Evolutionary conservation across 2,888 invertebrate genomes (phyloP), one percentile per base, ranked within the genome.

Genomic region (Hirtodrosophila cameraria): DNA sequence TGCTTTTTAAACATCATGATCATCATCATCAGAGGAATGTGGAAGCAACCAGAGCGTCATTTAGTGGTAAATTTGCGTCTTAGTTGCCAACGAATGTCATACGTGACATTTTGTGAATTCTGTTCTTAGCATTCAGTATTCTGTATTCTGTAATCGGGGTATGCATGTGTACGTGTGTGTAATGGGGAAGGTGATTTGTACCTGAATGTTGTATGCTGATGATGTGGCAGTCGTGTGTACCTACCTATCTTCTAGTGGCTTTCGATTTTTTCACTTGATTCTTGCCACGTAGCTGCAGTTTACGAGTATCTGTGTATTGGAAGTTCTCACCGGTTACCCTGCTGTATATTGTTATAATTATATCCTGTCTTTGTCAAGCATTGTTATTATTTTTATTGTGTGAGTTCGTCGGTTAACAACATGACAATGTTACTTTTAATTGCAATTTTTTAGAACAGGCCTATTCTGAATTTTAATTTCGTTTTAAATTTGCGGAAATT

Each of bases 81-180:
- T 78, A 73, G 70, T 84, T 81, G 69, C 73, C 75, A 75, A 64
- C 77, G 80, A 77, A 62, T 78, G 66, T 69, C 78, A 81, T 70
- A 82, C 82, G 85, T 82, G 85, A 82, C 85, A 82, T 82, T 82
- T 82, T 82, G 67, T 54, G 57, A 75, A 82, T 85, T 82, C 72
- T 69, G 64, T 59, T 82, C 80, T 71, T 59, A 59, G 70, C 66
- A 72, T 74, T 74, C 66, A 55, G 55, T 63, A 72, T 68, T 61
- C 54, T 49, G 39, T n/a, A n/a, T n/a, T 74, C 66, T 58, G 55
- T 63, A 72, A 72, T 61, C 54, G 52, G 39, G 25, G 20, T 30
- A 35, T 25, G 33, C 20, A 33, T 54, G 57, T 53, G 36, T 38
- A 27, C 28, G 28, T 48, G n/a, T 20, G 30, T 42, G 23, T 11